These are phyloP conservation scores for Rhipidura dahli DNA, from an alignment of 2,113 vertebrate species.

Conservation along the genomic window DNA sequence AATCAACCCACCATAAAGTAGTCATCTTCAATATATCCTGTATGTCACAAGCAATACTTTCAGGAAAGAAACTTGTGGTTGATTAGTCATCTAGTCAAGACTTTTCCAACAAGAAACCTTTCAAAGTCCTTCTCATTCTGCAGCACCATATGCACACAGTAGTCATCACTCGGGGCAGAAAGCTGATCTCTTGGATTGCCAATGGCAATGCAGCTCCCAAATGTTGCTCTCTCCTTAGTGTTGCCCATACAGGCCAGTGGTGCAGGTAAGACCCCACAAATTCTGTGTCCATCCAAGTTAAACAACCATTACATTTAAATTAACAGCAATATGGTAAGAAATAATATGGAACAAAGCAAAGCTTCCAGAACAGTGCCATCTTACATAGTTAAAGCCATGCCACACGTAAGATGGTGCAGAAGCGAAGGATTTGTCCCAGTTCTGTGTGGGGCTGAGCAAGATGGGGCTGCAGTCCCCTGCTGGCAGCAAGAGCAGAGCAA, in stretches of 20 bases:
- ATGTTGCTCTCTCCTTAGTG: not conserved
- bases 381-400: not conserved
- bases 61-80: not conserved
- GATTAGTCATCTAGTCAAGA: not conserved
- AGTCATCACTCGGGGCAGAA: not conserved
- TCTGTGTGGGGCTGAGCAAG: rapidly evolving
- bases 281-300: not conserved
- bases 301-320: not conserved
- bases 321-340: not conserved
- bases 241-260: not conserved
- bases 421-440: not conserved
- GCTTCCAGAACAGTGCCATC: not conserved
- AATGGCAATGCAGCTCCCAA: not conserved
- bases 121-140: not conserved
- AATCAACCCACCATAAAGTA: not conserved
- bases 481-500: not conserved
- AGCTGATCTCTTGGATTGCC: not conserved
- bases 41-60: not conserved
- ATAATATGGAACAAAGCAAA: not conserved
- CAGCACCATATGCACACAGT: not conserved
- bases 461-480: not conserved
- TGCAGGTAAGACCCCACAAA: not conserved
- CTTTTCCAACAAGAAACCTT: not conserved
- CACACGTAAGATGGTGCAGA: not conserved
- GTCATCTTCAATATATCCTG: not conserved